Evolutionary conservation across 2,888 invertebrate genomes (phyloP).

Genomic region (Zygogramma bicolorata): DNA sequence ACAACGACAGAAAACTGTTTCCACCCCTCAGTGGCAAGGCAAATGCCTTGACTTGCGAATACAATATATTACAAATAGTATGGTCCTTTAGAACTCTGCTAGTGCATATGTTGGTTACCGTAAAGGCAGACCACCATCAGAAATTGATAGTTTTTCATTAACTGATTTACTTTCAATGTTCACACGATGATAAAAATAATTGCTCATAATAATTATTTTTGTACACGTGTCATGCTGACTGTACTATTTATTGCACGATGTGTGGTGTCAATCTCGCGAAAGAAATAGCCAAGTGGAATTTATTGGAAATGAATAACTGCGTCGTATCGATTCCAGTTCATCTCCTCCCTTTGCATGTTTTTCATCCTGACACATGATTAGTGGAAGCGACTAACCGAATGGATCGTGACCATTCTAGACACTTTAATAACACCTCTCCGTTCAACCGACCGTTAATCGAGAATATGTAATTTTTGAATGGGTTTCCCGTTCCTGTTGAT

Average conservation of each 20-base stretch:
- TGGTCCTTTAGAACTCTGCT: too few relatives aligned
- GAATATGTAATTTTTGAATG: slow-evolving; percentile 14
- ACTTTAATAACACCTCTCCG: slow-evolving; percentile 58
- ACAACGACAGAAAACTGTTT: too few relatives aligned
- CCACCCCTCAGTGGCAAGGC: too few relatives aligned
- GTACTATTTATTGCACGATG: not conserved
- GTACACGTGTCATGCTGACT: too few relatives aligned
- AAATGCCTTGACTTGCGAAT: too few relatives aligned
- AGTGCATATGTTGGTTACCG: too few relatives aligned
- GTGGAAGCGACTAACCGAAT: slow-evolving; percentile 57
- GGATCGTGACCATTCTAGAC: slow-evolving; percentile 58
- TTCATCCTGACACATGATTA: slow-evolving; percentile 58
- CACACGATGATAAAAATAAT: too few relatives aligned
- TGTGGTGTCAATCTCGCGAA: not conserved
- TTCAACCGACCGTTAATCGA: slow-evolving; percentile 52
- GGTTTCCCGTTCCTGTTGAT: not conserved
- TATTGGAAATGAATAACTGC: slow-evolving; percentile 50
- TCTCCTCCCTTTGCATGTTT: slow-evolving; percentile 61
- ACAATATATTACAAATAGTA: too few relatives aligned
- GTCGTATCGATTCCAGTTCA: slow-evolving; percentile 52
- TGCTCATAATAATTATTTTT: too few relatives aligned
- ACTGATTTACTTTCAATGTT: too few relatives aligned
- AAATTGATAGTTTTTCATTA: too few relatives aligned
- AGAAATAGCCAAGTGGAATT: slow-evolving; percentile 16
- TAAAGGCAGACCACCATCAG: too few relatives aligned